phyloP scores from a whole-genome alignment of 2,113 vertebrate species.

The Synodontis membranacea region DNA sequence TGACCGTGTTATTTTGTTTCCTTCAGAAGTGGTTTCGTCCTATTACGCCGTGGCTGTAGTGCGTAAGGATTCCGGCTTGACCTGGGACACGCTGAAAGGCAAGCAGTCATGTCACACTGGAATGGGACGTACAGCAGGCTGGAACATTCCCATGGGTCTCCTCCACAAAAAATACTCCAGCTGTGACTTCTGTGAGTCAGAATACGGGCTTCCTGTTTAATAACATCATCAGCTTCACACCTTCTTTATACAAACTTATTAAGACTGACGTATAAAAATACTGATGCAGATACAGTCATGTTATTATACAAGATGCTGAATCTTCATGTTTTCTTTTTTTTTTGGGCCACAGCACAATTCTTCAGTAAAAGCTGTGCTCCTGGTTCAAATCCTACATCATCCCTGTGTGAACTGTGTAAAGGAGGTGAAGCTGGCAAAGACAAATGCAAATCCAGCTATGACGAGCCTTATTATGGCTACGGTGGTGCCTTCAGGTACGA shows the following conservation, averaged over 20 bases:
- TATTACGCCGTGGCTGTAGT: conserved; percentile 84
- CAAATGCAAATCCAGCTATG: conserved; percentile 73
- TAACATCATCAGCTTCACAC: not conserved
- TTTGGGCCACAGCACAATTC: conserved; percentile 61
- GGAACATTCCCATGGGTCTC: conserved; percentile 82
- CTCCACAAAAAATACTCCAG: conserved; percentile 62
- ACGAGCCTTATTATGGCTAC: conserved; percentile 80
- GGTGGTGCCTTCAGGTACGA: conserved; percentile 81
- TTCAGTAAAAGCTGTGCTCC: conserved; percentile 85
- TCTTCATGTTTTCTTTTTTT: not conserved
- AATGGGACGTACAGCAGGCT: conserved; percentile 79
- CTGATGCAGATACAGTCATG: not conserved
- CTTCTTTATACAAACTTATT: not conserved
- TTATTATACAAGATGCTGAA: not conserved
- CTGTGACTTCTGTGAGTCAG: conserved; percentile 80
- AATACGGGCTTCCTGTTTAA: not conserved
- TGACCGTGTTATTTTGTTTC: not conserved
- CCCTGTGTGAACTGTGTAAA: conserved; percentile 78
- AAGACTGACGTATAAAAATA: not conserved
- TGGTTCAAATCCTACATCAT: conserved; percentile 69
- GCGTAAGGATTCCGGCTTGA: conserved; percentile 67
- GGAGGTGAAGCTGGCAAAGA: conserved; percentile 58
- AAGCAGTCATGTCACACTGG: conserved; percentile 85
- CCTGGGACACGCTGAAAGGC: conserved; percentile 75
- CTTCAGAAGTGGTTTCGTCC: conserved; percentile 45